Percentiles rank a stretch among this genome's conserved stretches.
Evolutionary conservation across 1,140 invertebrate genomes (phyloP).

Genomic region (Euwallacea similis): DNA sequence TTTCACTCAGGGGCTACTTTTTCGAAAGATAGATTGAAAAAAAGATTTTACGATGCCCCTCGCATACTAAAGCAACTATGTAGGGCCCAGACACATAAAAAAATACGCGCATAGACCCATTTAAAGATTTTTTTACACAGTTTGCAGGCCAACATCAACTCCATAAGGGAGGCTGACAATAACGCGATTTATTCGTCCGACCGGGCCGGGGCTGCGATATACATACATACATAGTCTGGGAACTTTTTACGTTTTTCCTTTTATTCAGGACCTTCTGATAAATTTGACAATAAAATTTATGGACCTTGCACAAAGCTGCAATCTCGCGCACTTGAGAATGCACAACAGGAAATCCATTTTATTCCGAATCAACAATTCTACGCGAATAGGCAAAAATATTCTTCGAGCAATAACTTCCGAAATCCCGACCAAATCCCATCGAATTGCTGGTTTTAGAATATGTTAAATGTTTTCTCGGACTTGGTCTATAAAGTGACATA

Average conservation of each 20-base stretch:
- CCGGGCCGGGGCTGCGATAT: neutral
- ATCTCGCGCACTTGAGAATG: conserved; percentile 34
- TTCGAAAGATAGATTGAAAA: neutral
- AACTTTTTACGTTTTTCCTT: conserved; percentile 16
- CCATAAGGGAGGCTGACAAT: neutral
- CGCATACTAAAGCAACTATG: neutral
- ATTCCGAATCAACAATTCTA: conserved; percentile 34
- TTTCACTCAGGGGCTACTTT: neutral
- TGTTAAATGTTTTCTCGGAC: neutral
- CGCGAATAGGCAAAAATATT: conserved; percentile 33
- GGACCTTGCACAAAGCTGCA: conserved; percentile 29
- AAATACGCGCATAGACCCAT: too few species aligned
- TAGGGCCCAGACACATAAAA: neutral
- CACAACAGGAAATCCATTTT: conserved; percentile 36
- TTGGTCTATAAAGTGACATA: too few species aligned
- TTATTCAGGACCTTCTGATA: conserved; percentile 28
- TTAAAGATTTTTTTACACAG: too few species aligned
- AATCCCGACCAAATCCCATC: conserved; percentile 11
- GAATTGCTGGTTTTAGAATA: conserved; percentile 10
- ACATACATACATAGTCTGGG: neutral
- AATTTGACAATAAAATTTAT: conserved; percentile 35
- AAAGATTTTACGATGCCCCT: conserved; percentile 3
- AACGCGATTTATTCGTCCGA: conserved; percentile 3
- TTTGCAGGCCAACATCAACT: too few species aligned
- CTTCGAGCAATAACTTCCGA: conserved; percentile 27